Conservation (phyloP, 2,797 vertebrate species). For the Semotilus atromaculatus region DNA sequence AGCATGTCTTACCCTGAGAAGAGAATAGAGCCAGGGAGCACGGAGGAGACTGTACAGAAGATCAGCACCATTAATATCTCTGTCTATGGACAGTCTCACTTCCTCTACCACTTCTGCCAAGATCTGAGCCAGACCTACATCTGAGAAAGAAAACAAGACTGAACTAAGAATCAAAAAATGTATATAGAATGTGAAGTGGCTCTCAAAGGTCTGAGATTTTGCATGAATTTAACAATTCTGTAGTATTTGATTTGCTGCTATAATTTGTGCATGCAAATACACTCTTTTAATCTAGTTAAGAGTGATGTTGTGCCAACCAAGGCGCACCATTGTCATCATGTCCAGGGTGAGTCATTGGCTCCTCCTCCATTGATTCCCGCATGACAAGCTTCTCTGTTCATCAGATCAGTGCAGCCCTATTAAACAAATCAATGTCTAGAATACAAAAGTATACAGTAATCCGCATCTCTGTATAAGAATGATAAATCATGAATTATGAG, state of each 20-base stretch:
- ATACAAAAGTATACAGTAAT: neutral
- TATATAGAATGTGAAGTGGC: neutral
- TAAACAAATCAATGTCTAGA: neutral
- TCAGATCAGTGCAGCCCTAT: neutral
- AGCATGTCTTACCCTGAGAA: conserved; percentile 83
- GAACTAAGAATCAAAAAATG: neutral
- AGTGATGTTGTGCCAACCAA: neutral
- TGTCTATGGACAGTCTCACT: conserved; percentile 78
- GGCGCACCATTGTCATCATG: conserved; percentile 60
- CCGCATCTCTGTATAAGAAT: neutral
- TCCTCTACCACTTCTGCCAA: conserved; percentile 83
- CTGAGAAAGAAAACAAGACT: conserved; percentile 9
- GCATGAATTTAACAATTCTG: neutral
- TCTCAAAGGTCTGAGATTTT: neutral
- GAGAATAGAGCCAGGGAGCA: conserved; percentile 85
- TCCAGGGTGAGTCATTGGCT: conserved; percentile 18
- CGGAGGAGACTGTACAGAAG: conserved; percentile 86
- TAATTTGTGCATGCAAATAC: neutral
- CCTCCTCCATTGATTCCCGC: conserved; percentile 64
- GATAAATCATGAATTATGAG: neutral
- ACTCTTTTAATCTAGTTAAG: neutral
- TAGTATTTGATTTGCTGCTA: neutral
- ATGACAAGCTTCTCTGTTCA: conserved; percentile 51
- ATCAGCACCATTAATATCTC: conserved; percentile 79
- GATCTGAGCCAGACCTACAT: conserved; percentile 80